Conservation (phyloP, 2,113 vertebrate species). For the Struthidea cinerea region DNA sequence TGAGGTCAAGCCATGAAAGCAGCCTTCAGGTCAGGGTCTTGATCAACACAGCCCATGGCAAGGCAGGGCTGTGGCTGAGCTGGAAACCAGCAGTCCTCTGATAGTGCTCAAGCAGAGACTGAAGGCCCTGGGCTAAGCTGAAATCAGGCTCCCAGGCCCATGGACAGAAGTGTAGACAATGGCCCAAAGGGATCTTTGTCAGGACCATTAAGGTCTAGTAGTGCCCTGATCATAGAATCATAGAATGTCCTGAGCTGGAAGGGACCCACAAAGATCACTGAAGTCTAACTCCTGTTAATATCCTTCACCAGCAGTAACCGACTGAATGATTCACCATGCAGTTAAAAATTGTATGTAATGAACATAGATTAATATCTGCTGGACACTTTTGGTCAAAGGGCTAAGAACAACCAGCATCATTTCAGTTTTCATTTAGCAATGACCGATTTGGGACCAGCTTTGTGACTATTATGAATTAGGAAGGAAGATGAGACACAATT, state of each 20-base stretch:
- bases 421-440: background rate
- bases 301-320: background rate
- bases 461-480: background rate
- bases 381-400: background rate
- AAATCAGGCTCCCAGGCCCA: background rate
- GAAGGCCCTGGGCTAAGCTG: background rate
- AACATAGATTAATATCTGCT: background rate
- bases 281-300: background rate
- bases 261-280: background rate
- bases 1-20: background rate
- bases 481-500: background rate
- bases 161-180: background rate
- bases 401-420: background rate
- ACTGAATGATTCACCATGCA: background rate
- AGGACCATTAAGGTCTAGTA: background rate
- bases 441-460: background rate
- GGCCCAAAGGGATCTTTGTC: background rate
- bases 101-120: background rate
- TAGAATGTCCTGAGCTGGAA: background rate
- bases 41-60: background rate
- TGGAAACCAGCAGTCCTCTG: background rate
- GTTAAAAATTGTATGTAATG: background rate
- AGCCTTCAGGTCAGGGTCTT: background rate
- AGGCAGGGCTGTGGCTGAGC: background rate
- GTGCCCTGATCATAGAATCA: background rate